A percentile compares a stretch with the other conserved stretches of the same genome.
phyloP scores from a whole-genome alignment of 2,113 vertebrate species.

The Columba janthina region DNA sequence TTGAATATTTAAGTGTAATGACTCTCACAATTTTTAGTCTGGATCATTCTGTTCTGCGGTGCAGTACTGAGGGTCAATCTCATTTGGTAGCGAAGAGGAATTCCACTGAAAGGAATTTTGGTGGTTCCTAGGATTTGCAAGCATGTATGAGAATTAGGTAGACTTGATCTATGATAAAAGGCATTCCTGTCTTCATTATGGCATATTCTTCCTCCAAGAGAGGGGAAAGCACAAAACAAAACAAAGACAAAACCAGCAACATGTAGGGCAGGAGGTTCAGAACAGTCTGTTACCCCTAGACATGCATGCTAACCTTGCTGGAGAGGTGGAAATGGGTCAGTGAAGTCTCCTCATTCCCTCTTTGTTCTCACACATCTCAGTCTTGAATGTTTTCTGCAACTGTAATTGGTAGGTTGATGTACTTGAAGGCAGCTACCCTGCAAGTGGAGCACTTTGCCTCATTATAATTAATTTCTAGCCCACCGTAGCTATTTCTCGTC shows the following conservation, averaged over 20 bases:
- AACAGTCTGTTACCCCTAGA: not conserved
- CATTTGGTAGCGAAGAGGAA: not conserved
- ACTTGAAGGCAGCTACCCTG: not conserved
- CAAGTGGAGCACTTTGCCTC: not conserved
- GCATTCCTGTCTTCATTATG: not conserved
- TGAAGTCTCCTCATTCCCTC: not conserved
- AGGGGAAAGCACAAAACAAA: not conserved
- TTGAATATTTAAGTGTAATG: not conserved
- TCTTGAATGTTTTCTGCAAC: not conserved
- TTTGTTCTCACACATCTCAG: not conserved
- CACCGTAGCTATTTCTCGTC: not conserved
- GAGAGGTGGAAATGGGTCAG: not conserved
- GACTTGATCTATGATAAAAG: not conserved
- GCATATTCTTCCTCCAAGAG: not conserved
- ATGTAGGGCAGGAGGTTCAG: not conserved
- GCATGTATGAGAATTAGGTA: not conserved
- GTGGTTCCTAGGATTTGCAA: not conserved
- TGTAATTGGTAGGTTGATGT: not conserved
- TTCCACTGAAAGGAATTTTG: not conserved
- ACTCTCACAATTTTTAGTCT: not conserved
- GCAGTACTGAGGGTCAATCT: not conserved
- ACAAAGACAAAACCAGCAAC: not conserved
- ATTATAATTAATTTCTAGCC: not conserved
- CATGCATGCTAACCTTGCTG: fast-evolving
- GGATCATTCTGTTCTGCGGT: not conserved